These are phyloP conservation scores for Pachyuromys duprasi DNA, from an alignment of 2,797 vertebrate genomes.

Conservation along the genomic window DNA sequence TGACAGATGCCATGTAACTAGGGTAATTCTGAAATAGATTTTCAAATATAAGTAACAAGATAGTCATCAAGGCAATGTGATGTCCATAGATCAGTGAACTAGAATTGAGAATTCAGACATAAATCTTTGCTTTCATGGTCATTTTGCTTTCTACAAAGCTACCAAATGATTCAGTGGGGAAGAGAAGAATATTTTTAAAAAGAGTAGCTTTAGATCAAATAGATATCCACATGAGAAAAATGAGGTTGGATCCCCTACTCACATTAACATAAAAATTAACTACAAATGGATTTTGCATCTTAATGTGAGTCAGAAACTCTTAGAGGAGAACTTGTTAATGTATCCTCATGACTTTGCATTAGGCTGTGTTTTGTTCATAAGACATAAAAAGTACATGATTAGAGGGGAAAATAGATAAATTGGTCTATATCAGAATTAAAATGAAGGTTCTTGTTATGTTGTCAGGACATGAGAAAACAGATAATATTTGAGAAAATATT, in stretches of 20 bases:
- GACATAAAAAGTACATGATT: background rate
- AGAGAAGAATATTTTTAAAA: background rate
- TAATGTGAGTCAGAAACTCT: conserved; percentile 15
- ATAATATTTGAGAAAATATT: conserved; percentile 12
- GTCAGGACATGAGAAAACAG: conserved; percentile 29
- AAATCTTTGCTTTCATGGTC: background rate
- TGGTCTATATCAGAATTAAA: background rate
- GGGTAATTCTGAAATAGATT: conserved; percentile 31
- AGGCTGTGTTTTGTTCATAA: background rate
- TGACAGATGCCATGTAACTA: background rate
- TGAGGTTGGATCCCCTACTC: background rate
- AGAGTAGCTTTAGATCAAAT: background rate
- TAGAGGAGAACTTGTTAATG: background rate
- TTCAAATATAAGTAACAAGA: conserved; percentile 34
- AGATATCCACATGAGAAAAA: background rate
- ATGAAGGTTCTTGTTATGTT: background rate
- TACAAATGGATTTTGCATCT: background rate
- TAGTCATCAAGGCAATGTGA: background rate
- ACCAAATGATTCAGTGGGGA: background rate
- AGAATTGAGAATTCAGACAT: conserved; percentile 2
- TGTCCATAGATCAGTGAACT: background rate
- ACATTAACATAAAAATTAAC: conserved; percentile 43
- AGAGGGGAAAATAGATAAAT: background rate
- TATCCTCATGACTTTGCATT: background rate
- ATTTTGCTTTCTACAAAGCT: background rate